A percentile compares a stretch with the other conserved stretches of the same genome.
These are phyloP conservation scores for Myripristis murdjan DNA, from an alignment of 2,797 vertebrate genomes.

Conservation along the genomic window DNA sequence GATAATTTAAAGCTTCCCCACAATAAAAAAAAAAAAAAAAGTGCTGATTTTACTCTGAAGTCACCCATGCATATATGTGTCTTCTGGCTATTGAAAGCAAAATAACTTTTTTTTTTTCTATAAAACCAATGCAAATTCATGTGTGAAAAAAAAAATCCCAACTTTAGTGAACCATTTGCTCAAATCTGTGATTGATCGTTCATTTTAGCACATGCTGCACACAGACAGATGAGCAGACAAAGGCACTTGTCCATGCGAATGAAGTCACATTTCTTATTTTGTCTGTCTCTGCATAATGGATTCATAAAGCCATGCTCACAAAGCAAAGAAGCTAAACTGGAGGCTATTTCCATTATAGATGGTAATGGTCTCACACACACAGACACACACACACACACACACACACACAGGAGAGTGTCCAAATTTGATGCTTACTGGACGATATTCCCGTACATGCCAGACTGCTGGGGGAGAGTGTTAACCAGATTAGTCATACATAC, in stretches of 20 bases:
- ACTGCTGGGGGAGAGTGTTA: slow-evolving; percentile 53
- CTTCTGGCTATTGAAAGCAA: not conserved
- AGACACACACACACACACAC: slow-evolving; percentile 14
- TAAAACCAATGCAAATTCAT: not conserved
- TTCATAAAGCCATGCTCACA: slow-evolving; percentile 21
- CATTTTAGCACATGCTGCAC: slow-evolving; percentile 22
- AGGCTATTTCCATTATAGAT: slow-evolving; percentile 11
- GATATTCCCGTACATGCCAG: slow-evolving; percentile 39
- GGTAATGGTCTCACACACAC: not conserved
- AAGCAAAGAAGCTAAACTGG: slow-evolving; percentile 34
- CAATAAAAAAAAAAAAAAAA: too few relatives aligned
- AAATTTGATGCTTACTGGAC: slow-evolving; percentile 49
- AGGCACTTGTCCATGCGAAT: slow-evolving; percentile 29
- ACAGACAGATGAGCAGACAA: slow-evolving; percentile 4
- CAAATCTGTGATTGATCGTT: slow-evolving; percentile 30
- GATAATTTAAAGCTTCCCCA: too few relatives aligned
- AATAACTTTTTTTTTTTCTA: not conserved
- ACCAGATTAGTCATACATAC: slow-evolving; percentile 71
- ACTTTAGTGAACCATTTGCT: slow-evolving; percentile 8
- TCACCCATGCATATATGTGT: not conserved
- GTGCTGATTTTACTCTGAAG: not conserved
- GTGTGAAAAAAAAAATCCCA: not conserved
- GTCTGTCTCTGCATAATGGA: slow-evolving; percentile 35
- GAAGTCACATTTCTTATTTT: slow-evolving; percentile 38
- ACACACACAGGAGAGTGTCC: slow-evolving; percentile 28